Evolutionary conservation across 2,797 vertebrate genomes (phyloP), one percentile per base, ranked within the genome.

Genomic region (Morelia viridis): DNA sequence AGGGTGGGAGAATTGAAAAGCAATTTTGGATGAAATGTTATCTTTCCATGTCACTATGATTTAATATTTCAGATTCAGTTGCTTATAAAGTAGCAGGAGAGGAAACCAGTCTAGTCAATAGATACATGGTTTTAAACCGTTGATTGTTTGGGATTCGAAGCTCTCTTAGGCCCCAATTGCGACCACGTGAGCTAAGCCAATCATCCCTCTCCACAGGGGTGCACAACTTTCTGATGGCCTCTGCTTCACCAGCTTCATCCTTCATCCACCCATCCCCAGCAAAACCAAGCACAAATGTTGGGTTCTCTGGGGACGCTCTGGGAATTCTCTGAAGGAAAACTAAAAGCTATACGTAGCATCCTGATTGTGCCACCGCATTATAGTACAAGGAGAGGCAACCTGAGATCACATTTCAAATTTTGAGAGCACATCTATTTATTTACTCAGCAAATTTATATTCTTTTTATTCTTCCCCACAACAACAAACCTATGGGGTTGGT

Each of bases 1-100:
- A 93, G 62, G 94, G 92, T n/a, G 89, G 84, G 92, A 11, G 41
- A 94, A 96, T 94, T 87, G 94, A 94, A 96, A 95, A 92, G 89
- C 94, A 93, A 94, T 96, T 95, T 35, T 65, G 92, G 31, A 94
- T 93, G 92, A 92, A 87, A 22, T 85, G 64, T 71, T 90, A 6
- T 28, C 93, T 68, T 7, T 0, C 58, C 13, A 60, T 57, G 56
- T 86, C 92, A 0, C 65, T 92, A 64, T 64, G 90, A 68, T 57
- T 76, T 87, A 88, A 11, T 85, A 19, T 83, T 89, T 93, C 10
- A 8, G 64, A 94, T 62, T 93, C 93, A 87, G 93, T 88, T 94
- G 87, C 89, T 91, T 89, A 46, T 90, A 53, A 83, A 90, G 24
- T 87, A 87, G 64, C 61, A 7, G 60, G 50, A 71, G 9, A 53